Evolutionary conservation across 2,888 invertebrate genomes (phyloP), one percentile per base, ranked within the genome.

Genomic region (Limenitis camilla): DNA sequence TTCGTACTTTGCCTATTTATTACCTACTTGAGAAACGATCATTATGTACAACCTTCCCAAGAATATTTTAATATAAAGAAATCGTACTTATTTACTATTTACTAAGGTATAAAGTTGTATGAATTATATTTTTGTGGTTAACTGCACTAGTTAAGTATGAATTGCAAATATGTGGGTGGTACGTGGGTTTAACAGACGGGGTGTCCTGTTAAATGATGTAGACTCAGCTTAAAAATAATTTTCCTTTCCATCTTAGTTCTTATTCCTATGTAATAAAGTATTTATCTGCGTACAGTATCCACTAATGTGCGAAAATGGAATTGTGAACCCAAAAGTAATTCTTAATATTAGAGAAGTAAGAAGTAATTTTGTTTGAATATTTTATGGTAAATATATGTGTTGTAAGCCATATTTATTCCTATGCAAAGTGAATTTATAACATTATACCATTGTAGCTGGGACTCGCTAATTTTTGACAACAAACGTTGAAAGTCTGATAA

Each of bases 141-240:
- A 40, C 33, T 46, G 38, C 47, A 52, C 49, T 40, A 55, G 43
- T 55, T 55, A 58, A 58, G 55, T 58, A 58, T 52, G 58, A 58
- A 58, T 58, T 55, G 55, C 58, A 58, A 58, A 55, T 58, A 55
- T 43, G 55, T 58, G 55, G 55, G 58, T 48, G 52, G 52, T 49
- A 52, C 47, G 58, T 55, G 52, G 55, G 55, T 47, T 52, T 55
- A 52, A 58, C 58, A 55, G 55, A 58, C 52, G 49, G 52, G 52
- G 55, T 56, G 56, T 55, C 52, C 52, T 55, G 55, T 49, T 55
- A 55, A 57, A 58, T 58, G 57, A 58, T 52, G 57, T 58, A 55
- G 47, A 58, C 43, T 46, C 45, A 27, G 54, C 49, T 57, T 58
- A 47, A 58, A 51, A 58, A 55, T 52, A 39, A 49, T 33, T 49